Evolutionary conservation across 1,140 invertebrate species (phyloP).

Genomic region (Frieseomelitta varia): DNA sequence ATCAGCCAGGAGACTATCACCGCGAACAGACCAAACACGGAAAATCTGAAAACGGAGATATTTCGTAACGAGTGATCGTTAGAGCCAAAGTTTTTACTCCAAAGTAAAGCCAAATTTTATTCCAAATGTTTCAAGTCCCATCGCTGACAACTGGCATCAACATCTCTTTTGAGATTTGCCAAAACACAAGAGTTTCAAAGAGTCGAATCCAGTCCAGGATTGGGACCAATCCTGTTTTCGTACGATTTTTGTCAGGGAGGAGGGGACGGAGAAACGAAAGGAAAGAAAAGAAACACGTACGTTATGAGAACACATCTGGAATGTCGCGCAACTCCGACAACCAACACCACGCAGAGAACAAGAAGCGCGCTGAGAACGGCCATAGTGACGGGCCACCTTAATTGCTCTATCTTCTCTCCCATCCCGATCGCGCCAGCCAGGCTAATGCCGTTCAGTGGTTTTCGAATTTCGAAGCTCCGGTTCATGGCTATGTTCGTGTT

Average conservation of each 20-base stretch:
- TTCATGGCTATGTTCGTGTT: slow-evolving; percentile 88
- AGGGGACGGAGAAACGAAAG: no score
- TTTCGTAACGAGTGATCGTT: neutral
- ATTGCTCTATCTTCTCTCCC: slow-evolving; percentile 84
- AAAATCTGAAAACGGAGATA: slow-evolving; percentile 82
- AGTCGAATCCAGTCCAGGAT: neutral
- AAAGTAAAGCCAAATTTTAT: neutral
- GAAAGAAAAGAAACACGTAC: slow-evolving; percentile 79
- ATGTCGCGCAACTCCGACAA: slow-evolving; percentile 91
- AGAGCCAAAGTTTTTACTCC: no score
- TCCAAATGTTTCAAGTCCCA: neutral
- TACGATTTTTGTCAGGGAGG: neutral
- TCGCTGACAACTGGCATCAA: neutral
- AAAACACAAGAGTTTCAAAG: slow-evolving; percentile 57
- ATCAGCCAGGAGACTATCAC: slow-evolving; percentile 95
- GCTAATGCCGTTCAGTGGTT: slow-evolving; percentile 86
- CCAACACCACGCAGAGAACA: slow-evolving; percentile 90
- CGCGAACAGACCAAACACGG: slow-evolving; percentile 93
- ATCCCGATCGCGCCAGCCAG: slow-evolving; percentile 82
- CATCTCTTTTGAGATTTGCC: neutral
- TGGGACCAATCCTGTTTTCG: neutral
- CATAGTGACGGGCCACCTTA: slow-evolving; percentile 91
- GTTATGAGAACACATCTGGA: slow-evolving; percentile 92
- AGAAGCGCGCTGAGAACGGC: slow-evolving; percentile 89
- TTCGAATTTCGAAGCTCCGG: slow-evolving; percentile 88